Conservation (phyloP, 1,140 invertebrate species). For the Mactra quadrangularis region DNA sequence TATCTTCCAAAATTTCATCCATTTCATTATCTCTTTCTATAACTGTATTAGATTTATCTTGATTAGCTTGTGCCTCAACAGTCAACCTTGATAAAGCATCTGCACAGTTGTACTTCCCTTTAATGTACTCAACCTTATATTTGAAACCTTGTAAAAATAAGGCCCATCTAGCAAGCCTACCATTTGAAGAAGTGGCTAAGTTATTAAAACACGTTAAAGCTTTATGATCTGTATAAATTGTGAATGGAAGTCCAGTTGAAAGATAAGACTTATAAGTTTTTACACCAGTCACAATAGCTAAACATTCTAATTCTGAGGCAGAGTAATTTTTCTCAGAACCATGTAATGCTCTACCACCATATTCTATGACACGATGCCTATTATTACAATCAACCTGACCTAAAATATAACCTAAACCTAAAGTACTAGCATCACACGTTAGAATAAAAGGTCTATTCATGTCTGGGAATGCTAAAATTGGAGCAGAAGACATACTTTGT, state of each 20-base stretch:
- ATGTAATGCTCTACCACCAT: constrained; percentile 17
- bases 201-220: constrained; percentile 9
- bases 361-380: constrained; percentile 19
- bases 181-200: not conserved
- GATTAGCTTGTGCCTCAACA: not conserved
- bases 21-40: too few relatives aligned
- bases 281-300: constrained; percentile 21
- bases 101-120: constrained; percentile 10
- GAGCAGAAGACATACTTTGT: not conserved
- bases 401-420: constrained; percentile 19
- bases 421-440: constrained; percentile 21
- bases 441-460: constrained; percentile 19
- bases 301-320: constrained; percentile 9
- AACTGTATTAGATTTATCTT: too few relatives aligned
- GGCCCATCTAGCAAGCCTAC: constrained; percentile 16
- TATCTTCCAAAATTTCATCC: not conserved
- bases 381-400: constrained; percentile 1
- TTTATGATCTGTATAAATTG: constrained; percentile 31
- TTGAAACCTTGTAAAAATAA: not conserved
- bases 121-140: constrained; percentile 22
- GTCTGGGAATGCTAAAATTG: constrained; percentile 13
- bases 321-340: constrained; percentile 34
- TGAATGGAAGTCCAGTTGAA: constrained; percentile 9
- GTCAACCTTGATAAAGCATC: constrained; percentile 11
- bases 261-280: constrained; percentile 32